These are phyloP conservation scores for Hydrozoanthus tunicans DNA, from an alignment of 64 coral and sea anemone genomes.

Conservation along the genomic window DNA sequence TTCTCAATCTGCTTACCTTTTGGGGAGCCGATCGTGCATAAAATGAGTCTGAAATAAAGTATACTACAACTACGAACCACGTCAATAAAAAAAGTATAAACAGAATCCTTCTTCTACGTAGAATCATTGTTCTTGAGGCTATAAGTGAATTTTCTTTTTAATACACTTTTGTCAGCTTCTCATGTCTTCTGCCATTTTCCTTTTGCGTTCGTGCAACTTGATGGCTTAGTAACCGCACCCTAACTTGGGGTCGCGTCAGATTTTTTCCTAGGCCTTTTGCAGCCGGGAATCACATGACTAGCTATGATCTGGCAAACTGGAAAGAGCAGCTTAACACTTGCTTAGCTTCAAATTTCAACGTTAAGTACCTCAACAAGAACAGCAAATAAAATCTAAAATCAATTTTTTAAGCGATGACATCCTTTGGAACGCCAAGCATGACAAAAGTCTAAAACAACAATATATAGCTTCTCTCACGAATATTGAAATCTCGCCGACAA, in stretches of 20 bases:
- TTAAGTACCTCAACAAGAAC: too few species aligned
- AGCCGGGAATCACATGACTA: too few species aligned
- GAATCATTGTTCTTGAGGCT: conserved; percentile 51
- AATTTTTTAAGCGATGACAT: too few species aligned
- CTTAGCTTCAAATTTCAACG: too few species aligned
- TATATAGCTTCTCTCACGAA: too few species aligned
- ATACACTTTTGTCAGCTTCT: background rate
- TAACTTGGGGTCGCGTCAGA: background rate
- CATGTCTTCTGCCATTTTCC: background rate
- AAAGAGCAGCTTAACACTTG: too few species aligned
- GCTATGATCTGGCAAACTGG: too few species aligned
- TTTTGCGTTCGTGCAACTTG: background rate
- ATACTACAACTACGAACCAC: conserved; percentile 78
- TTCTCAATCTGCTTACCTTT: conserved; percentile 54
- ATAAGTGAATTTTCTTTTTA: background rate
- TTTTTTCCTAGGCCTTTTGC: too few species aligned
- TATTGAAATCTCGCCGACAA: too few species aligned
- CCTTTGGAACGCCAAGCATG: too few species aligned
- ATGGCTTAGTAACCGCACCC: background rate
- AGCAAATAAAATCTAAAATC: too few species aligned
- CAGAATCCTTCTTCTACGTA: conserved; percentile 70
- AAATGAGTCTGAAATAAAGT: conserved; percentile 81
- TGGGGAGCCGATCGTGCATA: conserved; percentile 56
- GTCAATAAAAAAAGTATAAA: conserved; percentile 64
- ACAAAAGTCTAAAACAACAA: too few species aligned